These are phyloP conservation scores for Mustelus asterias DNA, from an alignment of 2,113 vertebrate genomes.

Conservation along the genomic window DNA sequence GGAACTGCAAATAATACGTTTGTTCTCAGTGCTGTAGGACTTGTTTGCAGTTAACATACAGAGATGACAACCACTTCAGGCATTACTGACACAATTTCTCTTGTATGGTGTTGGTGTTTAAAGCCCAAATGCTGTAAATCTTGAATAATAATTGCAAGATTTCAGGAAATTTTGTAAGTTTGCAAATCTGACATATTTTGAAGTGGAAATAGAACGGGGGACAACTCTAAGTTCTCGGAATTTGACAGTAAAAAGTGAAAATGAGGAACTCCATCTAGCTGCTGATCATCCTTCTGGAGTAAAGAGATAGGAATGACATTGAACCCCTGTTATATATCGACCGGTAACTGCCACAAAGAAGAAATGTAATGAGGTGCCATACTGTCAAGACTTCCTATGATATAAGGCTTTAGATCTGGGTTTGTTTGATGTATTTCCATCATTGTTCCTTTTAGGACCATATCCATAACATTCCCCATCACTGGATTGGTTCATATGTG, in stretches of 20 bases:
- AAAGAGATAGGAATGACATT: neutral
- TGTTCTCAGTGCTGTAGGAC: neutral
- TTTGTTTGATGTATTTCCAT: too few species aligned
- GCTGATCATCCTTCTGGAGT: neutral
- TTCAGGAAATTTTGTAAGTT: conserved; percentile 1
- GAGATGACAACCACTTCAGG: neutral
- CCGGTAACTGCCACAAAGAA: too few species aligned
- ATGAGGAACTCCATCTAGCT: neutral
- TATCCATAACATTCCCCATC: too few species aligned
- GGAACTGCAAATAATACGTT: neutral
- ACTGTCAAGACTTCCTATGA: too few species aligned
- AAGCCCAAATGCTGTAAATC: neutral
- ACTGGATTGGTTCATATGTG: too few species aligned
- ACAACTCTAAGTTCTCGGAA: neutral
- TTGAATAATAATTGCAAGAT: neutral
- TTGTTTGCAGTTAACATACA: neutral
- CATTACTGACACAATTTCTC: neutral
- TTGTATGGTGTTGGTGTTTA: neutral
- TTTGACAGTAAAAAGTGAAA: neutral
- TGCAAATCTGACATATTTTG: neutral
- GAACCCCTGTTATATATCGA: neutral
- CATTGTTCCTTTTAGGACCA: too few species aligned
- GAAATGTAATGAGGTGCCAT: too few species aligned
- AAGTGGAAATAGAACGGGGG: neutral
- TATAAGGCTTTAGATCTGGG: too few species aligned